Evolutionary conservation across 1,140 invertebrate species (phyloP), one percentile per base, ranked within the genome.

Genomic region (Drosophila kikkawai): DNA sequence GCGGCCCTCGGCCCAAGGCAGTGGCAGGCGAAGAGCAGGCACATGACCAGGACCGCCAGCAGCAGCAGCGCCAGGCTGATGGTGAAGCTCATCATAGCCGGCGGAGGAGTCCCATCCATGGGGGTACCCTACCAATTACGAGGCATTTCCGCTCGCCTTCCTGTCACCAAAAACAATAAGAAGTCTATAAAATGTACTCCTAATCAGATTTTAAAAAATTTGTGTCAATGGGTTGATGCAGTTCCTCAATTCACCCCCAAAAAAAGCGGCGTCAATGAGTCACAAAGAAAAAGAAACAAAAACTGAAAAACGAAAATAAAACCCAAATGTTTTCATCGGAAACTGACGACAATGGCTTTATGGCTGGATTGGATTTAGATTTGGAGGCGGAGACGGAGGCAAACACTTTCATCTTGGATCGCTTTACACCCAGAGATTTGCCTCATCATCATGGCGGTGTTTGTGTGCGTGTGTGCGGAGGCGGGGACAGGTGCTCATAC

Each of bases 1-100:
- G 93, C 86, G 8, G 94, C 93, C 92, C 94, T 94, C 13, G 94
- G 91, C 39, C 94, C 94, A 44, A 95, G 74, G 48, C 94, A 94
- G 50, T 94, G 93, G 71, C 95, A 95, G 41, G 92, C 92, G 41
- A 93, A 82, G 50, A 92, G 63, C 13, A 94, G 57, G 63, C 93
- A 80, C 70, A 93, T 82, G 36, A 93, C 41, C 59, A 93, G 50
- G 19, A 93, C 63, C 39, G 93, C 70, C 45, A 91, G 76, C 17
- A 93, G 77, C 37, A 93, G 70, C 22, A 93, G 74, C 48, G 81
- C 91, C 51, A 94, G 45, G 48, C 93, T 86, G 39, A 66, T 34
- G 60, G 84, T 91, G 44, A 93, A 82, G 13, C 86, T 91, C 57
- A 93, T 80, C 57, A 93, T 80, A 7, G 51, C 45, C 50, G 71